Base-by-base conservation (phyloP, 1,140 invertebrate species). In the Cotesia typhae region DNA sequence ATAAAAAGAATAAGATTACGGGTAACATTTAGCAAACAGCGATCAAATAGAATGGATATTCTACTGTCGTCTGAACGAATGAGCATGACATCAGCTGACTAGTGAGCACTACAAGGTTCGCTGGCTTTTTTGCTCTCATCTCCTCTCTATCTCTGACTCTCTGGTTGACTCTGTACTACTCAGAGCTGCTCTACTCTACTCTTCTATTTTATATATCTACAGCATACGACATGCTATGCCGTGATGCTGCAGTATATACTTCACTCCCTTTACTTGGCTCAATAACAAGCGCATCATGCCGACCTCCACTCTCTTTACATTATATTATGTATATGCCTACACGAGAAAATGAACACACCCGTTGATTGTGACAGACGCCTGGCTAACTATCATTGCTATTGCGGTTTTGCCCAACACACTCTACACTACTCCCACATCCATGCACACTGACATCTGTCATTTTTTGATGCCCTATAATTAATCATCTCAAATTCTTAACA, bases 51-150 rank as follows among this genome's bases (percentile, higher is more conserved):
- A 70, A 61, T 74, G 53, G 35, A 14, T n/a, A 28, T 9, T 9
- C 59, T 37, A 47, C n/a, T 51, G 14, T 57, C 28, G 37, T 14
- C n/a, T 36, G 28, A 36, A n/a, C 41, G 59, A 38, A 69, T 66
- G 74, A 69, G 73, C 65, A 75, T 84, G 81, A 84, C 81, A 83
- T 84, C 83, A 84, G 81, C 81, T 80, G 80, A 80, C 79, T 77
- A 76, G 66, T 76, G 77, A 74, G 75, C 71, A 77, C 75, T 70
- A 72, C 69, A 52, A 72, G 71, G 41, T 9, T 55, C 53, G 53
- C 5, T 55, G 69, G 66, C 73, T 72, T 69, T 61, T 65, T 77
- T 72, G 68, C 68, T 72, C 70, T 75, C 73, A 67, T 67, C 65
- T 71, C 73, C 69, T 5, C 57, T 59, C 71, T 66, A 17, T 17